Evolutionary conservation across 2,888 invertebrate species (phyloP).

Genomic region (Neocrepidodera transversa): DNA sequence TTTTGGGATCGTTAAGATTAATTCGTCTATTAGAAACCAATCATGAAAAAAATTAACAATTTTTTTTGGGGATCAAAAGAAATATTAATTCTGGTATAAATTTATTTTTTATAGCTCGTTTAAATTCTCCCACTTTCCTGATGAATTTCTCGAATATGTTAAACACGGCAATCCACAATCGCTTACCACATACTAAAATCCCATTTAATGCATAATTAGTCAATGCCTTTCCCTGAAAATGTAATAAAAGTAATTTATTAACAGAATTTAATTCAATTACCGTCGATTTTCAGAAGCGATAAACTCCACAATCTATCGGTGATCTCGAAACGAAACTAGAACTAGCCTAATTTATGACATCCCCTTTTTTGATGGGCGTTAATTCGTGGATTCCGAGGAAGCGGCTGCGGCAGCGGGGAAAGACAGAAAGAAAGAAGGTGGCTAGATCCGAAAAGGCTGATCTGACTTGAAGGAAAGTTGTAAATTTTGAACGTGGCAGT

Average conservation of each 20-base stretch:
- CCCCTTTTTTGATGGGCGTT: conserved; percentile 42
- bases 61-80: too few relatives aligned
- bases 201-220: conserved; percentile 23
- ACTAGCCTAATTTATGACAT: conserved; percentile 34
- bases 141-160: conserved; percentile 7
- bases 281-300: conserved; percentile 32
- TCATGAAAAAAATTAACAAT: too few relatives aligned
- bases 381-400: conserved; percentile 44
- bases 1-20: conserved; percentile 17
- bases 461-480: conserved; percentile 41
- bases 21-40: conserved; percentile 4
- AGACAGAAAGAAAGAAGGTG: conserved; percentile 33
- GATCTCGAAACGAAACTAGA: conserved; percentile 32
- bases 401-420: conserved; percentile 16
- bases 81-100: too few relatives aligned
- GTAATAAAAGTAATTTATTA: conserved; percentile 33
- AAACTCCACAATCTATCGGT: conserved; percentile 31
- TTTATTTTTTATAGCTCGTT: too few relatives aligned
- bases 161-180: conserved; percentile 16
- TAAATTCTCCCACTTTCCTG: too few relatives aligned
- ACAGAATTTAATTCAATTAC: conserved; percentile 35
- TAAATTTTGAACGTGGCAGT: conserved; percentile 52
- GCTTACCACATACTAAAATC: conserved; percentile 9
- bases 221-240: conserved; percentile 23
- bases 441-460: conserved; percentile 33